Conservation (phyloP, 2,113 vertebrate genomes). For the Maccullochella peelii region DNA sequence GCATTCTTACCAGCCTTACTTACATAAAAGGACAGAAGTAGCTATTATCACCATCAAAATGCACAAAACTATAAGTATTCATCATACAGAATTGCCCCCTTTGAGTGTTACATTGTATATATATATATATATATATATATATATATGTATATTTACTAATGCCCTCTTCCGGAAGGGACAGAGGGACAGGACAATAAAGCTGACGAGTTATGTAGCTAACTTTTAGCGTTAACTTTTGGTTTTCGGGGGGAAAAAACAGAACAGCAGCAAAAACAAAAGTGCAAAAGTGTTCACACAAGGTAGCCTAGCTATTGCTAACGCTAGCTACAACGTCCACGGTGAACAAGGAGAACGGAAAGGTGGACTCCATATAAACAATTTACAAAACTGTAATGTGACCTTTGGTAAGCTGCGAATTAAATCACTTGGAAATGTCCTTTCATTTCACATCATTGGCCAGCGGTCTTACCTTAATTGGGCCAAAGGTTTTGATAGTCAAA, state of each 20-base stretch:
- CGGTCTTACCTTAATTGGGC: neutral
- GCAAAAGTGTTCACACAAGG: neutral
- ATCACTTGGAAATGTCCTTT: neutral
- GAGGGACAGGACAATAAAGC: neutral
- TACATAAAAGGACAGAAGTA: neutral
- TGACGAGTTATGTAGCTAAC: neutral
- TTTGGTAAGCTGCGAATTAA: neutral
- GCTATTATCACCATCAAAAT: neutral
- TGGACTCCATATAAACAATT: no score
- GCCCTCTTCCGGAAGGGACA: no score
- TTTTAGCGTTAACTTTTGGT: neutral
- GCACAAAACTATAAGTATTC: neutral
- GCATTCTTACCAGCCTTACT: neutral
- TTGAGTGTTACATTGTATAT: neutral
- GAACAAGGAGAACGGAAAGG: neutral
- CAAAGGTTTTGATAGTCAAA: accelerated
- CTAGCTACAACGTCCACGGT: neutral
- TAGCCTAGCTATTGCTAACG: neutral
- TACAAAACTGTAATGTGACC: neutral
- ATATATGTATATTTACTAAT: no score
- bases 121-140: no score
- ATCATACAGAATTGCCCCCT: neutral
- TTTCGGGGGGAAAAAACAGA: no score
- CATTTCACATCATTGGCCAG: neutral
- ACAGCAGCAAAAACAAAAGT: neutral